Evolutionary conservation across 1,140 invertebrate genomes (phyloP), one percentile per base, ranked within the genome.

Genomic region (Sinonovacula constricta): DNA sequence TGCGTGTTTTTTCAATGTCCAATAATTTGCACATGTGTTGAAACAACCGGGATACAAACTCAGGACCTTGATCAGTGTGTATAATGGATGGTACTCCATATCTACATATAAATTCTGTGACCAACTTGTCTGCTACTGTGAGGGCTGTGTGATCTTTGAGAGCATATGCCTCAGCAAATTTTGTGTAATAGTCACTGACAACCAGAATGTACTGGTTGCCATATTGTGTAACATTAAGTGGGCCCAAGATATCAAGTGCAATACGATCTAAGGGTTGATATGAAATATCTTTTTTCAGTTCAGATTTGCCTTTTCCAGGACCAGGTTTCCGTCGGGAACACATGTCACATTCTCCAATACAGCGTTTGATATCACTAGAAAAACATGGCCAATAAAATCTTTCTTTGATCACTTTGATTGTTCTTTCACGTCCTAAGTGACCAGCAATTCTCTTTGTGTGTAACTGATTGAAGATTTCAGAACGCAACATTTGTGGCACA

Each of bases 131-230:
- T 14, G 80, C 81, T n/a, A 89, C 81, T n/a, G 84, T 81, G 5
- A 70, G 57, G 10, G 86, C 76, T 33, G 79, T 54, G 24, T 85
- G 81, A 63, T 83, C 70, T 22, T 54, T 70, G 7, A 87, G 30
- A 2, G 88, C 60, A 71, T 60, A 72, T 10, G 83, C 82, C 49
- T 88, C 81, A 3, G 76, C 59, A 59, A 69, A 91, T 69, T 87
- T 85, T 2, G 89, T 88, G n/a, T 86, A 84, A 66, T 88, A 87
- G 72, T 90, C 86, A 0, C 70, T 72, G 0, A 82, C 62, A 10
- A 87, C 76, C 5, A 85, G 30, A 33, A 63, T 72, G 22, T 72
- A 72, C n/a, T 49, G 26, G 39, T 51, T 62, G 2, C 34, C 39
- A 33, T 60, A 36, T 12, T 24, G 12, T 33, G 69, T 60, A 26